Evolutionary conservation across 2,888 invertebrate genomes (phyloP).

Genomic region (Halictus quadricinctus): DNA sequence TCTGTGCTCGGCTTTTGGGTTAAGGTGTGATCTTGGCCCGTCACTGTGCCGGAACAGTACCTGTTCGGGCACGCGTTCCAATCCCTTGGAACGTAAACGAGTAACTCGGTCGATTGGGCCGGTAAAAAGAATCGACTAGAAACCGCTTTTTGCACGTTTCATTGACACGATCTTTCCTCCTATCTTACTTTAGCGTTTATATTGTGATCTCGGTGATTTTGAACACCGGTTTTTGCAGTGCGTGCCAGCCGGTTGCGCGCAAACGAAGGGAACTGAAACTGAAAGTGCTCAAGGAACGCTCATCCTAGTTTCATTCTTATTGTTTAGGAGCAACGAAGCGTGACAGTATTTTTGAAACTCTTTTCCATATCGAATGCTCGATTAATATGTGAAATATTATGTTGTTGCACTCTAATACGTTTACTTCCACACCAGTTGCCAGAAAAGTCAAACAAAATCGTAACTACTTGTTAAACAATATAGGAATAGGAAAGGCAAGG

Average conservation of each 20-base stretch:
- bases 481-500: no score
- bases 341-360: conserved; percentile 30
- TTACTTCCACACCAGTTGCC: no score
- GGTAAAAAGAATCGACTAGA: not conserved
- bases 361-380: not conserved
- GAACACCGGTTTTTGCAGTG: not conserved
- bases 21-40: conserved; percentile 37
- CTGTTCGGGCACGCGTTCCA: conserved; percentile 14
- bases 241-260: not conserved
- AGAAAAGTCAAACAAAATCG: no score
- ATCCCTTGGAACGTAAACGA: conserved; percentile 9
- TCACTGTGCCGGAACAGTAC: conserved; percentile 10
- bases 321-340: conserved; percentile 53
- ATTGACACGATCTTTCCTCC: not conserved
- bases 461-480: no score
- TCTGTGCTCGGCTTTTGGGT: conserved; percentile 19
- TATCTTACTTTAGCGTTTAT: not conserved
- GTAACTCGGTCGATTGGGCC: not conserved
- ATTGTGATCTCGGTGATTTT: not conserved
- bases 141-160: not conserved
- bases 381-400: not conserved
- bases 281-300: conserved; percentile 61
- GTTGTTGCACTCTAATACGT: not conserved
- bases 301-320: conserved; percentile 48
- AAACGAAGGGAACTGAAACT: conserved; percentile 22